Evolutionary conservation across 2,888 invertebrate species (phyloP).

Genomic region (Helicoverpa assulta): DNA sequence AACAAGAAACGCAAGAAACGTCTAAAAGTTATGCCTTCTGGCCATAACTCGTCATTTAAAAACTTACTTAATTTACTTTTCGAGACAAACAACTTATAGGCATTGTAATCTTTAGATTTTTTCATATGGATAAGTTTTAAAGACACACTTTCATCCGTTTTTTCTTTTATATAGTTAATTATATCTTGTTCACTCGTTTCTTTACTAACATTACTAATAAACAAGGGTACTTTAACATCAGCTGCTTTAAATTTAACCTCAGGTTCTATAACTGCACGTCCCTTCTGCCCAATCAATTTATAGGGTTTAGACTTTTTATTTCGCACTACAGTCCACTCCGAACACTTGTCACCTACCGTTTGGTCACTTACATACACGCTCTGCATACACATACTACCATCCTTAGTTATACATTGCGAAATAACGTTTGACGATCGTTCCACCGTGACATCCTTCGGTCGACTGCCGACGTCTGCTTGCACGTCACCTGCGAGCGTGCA

Average conservation of each 20-base stretch:
- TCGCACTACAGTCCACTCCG: not conserved
- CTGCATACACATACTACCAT: too few relatives aligned
- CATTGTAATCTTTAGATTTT: not conserved
- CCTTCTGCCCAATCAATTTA: not conserved
- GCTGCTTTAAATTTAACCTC: not conserved
- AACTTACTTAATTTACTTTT: too few relatives aligned
- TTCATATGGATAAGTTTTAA: not conserved
- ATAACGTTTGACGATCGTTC: too few relatives aligned
- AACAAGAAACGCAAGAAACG: too few relatives aligned
- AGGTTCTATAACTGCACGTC: not conserved
- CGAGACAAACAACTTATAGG: not conserved
- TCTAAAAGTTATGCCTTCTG: too few relatives aligned
- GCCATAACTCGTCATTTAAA: too few relatives aligned
- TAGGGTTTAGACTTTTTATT: not conserved
- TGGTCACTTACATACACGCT: not conserved
- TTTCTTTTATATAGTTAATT: constrained; percentile 26
- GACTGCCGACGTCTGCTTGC: too few relatives aligned
- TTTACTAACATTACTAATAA: constrained; percentile 11
- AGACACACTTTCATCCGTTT: constrained; percentile 16
- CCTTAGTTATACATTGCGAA: too few relatives aligned
- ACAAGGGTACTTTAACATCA: constrained; percentile 6
- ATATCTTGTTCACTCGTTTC: constrained; percentile 7
- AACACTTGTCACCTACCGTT: not conserved
- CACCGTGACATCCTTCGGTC: too few relatives aligned
- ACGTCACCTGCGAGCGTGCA: too few relatives aligned